These are phyloP conservation scores for Sipha flava DNA, from an alignment of 1,140 invertebrate species.

Conservation along the genomic window DNA sequence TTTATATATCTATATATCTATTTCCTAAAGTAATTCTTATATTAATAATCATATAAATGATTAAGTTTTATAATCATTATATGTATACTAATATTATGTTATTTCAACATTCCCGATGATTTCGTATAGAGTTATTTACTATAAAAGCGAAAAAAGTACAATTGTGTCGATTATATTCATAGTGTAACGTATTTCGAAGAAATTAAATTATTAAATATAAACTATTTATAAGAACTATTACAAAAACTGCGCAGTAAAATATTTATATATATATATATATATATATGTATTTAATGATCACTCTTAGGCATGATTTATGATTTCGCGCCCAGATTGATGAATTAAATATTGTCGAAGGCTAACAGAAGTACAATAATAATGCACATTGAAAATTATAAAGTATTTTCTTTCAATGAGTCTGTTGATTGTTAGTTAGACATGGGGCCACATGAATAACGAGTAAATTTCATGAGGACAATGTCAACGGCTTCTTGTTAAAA, in stretches of 20 bases:
- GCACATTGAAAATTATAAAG: not conserved
- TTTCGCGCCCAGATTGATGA: not conserved
- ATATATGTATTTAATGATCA: not conserved
- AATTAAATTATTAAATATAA: too few species aligned
- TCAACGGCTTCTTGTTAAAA: not conserved
- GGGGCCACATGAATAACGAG: conserved; percentile 2
- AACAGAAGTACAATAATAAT: not conserved
- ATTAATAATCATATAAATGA: too few species aligned
- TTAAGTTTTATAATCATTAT: too few species aligned
- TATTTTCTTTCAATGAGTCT: conserved; percentile 7
- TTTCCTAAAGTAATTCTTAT: too few species aligned
- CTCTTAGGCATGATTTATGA: not conserved
- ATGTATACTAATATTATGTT: too few species aligned
- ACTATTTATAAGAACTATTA: not conserved
- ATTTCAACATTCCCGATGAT: too few species aligned
- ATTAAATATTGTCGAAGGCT: not conserved
- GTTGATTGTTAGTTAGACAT: not conserved
- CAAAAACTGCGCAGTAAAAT: not conserved
- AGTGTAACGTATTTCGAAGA: too few species aligned
- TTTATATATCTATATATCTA: too few species aligned
- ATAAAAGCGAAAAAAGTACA: too few species aligned
- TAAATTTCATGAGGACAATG: conserved; percentile 19
- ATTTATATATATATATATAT: too few species aligned
- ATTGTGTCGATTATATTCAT: too few species aligned
- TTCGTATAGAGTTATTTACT: too few species aligned